Conservation (phyloP, 37 sponge, comb jelly and placozoan species). For the Chondrosia reniformis region DNA sequence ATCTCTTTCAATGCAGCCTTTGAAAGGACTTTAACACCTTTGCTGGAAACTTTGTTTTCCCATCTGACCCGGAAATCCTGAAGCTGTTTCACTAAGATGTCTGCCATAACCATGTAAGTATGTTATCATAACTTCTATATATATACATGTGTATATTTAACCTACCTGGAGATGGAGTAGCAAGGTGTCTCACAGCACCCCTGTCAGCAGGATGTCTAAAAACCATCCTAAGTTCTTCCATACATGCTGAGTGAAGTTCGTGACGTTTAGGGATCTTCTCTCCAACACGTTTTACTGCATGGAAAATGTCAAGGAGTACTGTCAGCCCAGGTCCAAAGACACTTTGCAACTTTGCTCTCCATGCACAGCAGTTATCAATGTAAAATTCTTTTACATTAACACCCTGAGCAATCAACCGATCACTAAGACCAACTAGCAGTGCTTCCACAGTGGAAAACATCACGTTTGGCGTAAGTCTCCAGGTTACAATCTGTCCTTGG, state of each 20-base stretch:
- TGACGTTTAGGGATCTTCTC: conserved; percentile 34
- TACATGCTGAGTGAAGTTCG: conserved; percentile 7
- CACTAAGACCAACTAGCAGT: not conserved
- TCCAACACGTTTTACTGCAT: conserved; percentile 37
- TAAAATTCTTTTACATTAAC: conserved; percentile 15
- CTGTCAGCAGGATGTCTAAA: conserved; percentile 31
- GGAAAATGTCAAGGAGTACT: conserved; percentile 39
- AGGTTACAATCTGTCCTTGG: conserved; percentile 28
- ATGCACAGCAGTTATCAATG: conserved; percentile 46
- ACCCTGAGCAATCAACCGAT: conserved; percentile 20
- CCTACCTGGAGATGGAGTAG: conserved; percentile 28
- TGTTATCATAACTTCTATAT: not conserved
- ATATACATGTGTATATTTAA: not conserved
- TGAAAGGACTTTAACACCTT: not conserved
- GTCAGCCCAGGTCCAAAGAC: conserved; percentile 31
- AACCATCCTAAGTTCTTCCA: conserved; percentile 27
- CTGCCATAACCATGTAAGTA: not conserved
- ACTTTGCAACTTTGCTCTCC: conserved; percentile 23
- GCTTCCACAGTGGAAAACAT: conserved; percentile 12
- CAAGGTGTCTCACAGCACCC: not conserved
- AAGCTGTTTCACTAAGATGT: conserved; percentile 1
- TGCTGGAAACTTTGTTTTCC: not conserved
- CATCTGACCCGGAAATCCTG: conserved; percentile 8
- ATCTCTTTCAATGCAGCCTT: conserved; percentile 18
- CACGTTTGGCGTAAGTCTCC: conserved; percentile 23